A percentile compares a stretch with the other conserved stretches of the same genome.
Conservation (phyloP, 2,888 invertebrate species). For the Maniola hyperantus region DNA sequence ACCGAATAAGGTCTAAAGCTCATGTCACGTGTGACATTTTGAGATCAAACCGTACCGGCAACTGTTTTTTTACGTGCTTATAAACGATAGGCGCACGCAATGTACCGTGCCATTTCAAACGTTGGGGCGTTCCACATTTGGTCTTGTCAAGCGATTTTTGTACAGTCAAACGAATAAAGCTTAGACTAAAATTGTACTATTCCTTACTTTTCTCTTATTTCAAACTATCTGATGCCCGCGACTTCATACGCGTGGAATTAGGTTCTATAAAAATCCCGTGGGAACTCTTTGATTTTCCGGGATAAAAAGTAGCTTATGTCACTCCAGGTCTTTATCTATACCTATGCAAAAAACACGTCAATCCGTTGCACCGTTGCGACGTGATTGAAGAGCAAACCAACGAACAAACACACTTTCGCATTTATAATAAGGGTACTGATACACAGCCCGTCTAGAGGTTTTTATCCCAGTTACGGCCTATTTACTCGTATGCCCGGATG, state of each 20-base stretch:
- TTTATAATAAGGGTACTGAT: no score
- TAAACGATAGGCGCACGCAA: constrained; percentile 48
- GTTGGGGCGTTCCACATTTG: constrained; percentile 63
- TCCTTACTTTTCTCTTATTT: constrained; percentile 5
- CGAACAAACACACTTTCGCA: no score
- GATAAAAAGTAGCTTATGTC: no score
- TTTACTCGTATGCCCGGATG: constrained; percentile 59
- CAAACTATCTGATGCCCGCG: no score
- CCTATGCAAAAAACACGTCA: no score
- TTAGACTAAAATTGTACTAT: constrained; percentile 7
- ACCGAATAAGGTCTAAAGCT: constrained; percentile 13
- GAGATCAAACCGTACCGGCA: constrained; percentile 31
- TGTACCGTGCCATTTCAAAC: constrained; percentile 70
- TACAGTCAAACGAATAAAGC: constrained; percentile 32
- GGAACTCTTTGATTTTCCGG: no score
- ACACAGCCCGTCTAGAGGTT: constrained; percentile 34
- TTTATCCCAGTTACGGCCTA: constrained; percentile 56
- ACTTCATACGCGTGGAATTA: no score
- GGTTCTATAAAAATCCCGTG: no score
- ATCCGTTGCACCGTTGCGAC: no score
- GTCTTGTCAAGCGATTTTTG: constrained; percentile 49
- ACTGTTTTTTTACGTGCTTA: constrained; percentile 29
- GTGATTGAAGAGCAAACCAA: no score
- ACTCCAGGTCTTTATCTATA: no score
- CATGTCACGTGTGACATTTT: constrained; percentile 19